Conservation (phyloP, 2,797 vertebrate species). For the Rhynchotus rufescens region DNA sequence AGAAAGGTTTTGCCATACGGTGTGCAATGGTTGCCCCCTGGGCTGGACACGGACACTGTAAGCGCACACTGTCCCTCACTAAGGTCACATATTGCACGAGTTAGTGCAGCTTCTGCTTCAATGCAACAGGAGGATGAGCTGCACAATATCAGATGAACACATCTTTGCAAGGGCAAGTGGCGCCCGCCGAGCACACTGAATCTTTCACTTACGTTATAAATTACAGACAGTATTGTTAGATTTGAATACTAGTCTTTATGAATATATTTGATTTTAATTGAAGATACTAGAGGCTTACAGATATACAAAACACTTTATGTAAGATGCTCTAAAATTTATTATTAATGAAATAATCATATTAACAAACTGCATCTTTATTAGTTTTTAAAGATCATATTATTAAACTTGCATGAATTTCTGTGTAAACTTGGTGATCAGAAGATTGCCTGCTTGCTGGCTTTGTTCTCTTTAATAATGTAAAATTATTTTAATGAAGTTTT, state of each 20-base stretch:
- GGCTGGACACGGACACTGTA: accelerated
- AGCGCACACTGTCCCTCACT: accelerated
- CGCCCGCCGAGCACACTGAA: accelerated
- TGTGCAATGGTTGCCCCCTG: neutral
- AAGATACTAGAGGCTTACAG: neutral
- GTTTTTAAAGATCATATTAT: neutral
- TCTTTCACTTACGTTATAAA: neutral
- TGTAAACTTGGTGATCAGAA: neutral
- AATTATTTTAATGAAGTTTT: neutral
- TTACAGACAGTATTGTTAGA: neutral
- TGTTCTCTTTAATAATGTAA: neutral
- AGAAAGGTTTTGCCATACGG: neutral
- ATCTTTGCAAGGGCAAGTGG: neutral
- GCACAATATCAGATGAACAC: accelerated
- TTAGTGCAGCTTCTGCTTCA: neutral
- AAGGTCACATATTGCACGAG: accelerated
- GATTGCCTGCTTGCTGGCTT: neutral
- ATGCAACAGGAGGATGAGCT: accelerated
- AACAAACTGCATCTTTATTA: neutral
- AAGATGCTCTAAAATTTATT: neutral
- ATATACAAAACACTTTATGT: neutral
- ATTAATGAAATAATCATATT: neutral
- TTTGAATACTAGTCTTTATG: neutral
- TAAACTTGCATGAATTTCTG: neutral
- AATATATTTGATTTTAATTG: neutral